phyloP scores from a whole-genome alignment of 2,797 vertebrate genomes.

The Pempheris klunzingeri region DNA sequence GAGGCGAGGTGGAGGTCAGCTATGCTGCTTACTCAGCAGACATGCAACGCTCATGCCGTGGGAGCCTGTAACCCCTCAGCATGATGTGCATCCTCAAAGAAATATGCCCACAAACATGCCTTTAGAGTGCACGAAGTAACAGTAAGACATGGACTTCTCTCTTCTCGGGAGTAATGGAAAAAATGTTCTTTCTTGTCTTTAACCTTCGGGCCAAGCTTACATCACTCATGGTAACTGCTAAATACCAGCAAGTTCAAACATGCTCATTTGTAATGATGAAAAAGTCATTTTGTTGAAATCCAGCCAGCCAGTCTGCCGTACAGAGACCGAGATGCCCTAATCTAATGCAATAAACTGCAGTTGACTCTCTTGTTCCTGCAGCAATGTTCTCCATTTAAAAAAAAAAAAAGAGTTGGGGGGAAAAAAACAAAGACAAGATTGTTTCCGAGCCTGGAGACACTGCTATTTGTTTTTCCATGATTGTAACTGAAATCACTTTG shows the following conservation, averaged over 20 bases:
- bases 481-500: slow-evolving; percentile 64
- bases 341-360: slow-evolving; percentile 69
- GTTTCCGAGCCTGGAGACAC: slow-evolving; percentile 70
- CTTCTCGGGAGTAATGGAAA: slow-evolving; percentile 3
- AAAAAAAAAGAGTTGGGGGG: slow-evolving; percentile 3
- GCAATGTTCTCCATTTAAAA: slow-evolving; percentile 61
- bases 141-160: slow-evolving; percentile 22
- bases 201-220: slow-evolving; percentile 32
- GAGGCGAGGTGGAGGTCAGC: slow-evolving; percentile 33
- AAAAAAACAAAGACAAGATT: slow-evolving; percentile 43
- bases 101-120: slow-evolving; percentile 7
- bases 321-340: slow-evolving; percentile 42
- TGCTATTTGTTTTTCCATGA: slow-evolving; percentile 75
- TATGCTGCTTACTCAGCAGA: slow-evolving; percentile 36
- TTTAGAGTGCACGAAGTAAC: slow-evolving; percentile 7
- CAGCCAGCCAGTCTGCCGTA: slow-evolving; percentile 60
- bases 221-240: slow-evolving; percentile 28
- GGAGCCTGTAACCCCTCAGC: slow-evolving; percentile 20
- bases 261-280: slow-evolving; percentile 50
- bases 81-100: slow-evolving; percentile 12
- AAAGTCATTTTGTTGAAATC: slow-evolving; percentile 34
- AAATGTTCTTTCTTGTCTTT: slow-evolving; percentile 37
- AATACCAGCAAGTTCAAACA: slow-evolving; percentile 52
- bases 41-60: neutral
- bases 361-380: slow-evolving; percentile 53